Evolutionary conservation across 2,113 vertebrate genomes (phyloP).

Genomic region (Sphaerodactylus townsendi): DNA sequence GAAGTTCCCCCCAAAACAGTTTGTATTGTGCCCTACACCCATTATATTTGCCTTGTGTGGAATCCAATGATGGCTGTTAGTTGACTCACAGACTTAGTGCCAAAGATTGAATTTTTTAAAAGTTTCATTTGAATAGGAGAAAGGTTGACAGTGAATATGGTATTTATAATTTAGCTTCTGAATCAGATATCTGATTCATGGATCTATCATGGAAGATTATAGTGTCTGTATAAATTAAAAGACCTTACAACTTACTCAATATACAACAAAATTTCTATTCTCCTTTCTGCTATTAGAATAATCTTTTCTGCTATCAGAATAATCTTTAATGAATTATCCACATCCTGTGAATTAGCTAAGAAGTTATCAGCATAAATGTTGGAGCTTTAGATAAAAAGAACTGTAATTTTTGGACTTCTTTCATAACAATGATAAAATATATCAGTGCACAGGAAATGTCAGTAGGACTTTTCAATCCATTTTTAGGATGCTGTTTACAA

Average conservation of each 20-base stretch:
- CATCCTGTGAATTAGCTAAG: conserved; percentile 25
- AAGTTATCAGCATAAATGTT: conserved; percentile 28
- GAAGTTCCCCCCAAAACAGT: too few species aligned
- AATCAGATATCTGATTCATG: background rate
- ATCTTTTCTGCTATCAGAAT: too few species aligned
- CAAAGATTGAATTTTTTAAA: too few species aligned
- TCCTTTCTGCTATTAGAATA: background rate
- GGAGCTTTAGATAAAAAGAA: conserved; percentile 43
- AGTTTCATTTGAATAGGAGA: too few species aligned
- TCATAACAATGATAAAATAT: conserved; percentile 42
- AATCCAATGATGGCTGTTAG: too few species aligned
- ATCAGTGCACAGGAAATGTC: conserved; percentile 38
- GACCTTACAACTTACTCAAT: background rate
- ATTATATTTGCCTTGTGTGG: too few species aligned
- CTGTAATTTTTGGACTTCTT: conserved; percentile 36
- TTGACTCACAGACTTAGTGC: too few species aligned
- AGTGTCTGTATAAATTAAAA: background rate
- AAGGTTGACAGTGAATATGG: background rate
- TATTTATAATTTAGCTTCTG: background rate
- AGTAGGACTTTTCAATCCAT: conserved; percentile 52
- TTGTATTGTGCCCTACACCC: too few species aligned
- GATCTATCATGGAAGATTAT: background rate
- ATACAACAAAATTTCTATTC: background rate
- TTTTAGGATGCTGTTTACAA: conserved; percentile 67
- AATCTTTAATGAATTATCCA: conserved; percentile 8